Base-by-base conservation (phyloP, 2,113 vertebrate species). In the Coracopsis vasa region DNA sequence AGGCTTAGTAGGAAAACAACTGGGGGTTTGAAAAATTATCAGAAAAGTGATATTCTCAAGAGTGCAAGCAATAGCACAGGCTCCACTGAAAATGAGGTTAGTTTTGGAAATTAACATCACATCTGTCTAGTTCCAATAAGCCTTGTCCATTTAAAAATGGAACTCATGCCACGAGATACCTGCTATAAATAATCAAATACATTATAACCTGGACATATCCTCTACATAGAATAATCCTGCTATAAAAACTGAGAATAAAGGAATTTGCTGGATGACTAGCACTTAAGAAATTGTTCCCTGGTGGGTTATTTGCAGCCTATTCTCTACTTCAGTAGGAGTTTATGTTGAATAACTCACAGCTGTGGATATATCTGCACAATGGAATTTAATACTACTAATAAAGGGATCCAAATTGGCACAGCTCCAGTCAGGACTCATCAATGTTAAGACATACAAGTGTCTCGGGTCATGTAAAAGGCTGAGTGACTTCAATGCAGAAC, bases 211-310 rank as follows among this genome's bases (percentile, higher is more conserved):
- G 86, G 92, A 88, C 80, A 89, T 82, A 79, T 86, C 87, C 80
- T 92, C 88, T 87, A 73, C 86, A 77, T 90, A 6, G 61, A 94
- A 69, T 95, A 96, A 95, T 90, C 85, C 82, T 75, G 39, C 95
- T 93, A 90, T 95, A 96, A 97, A 96, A 97, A 93, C 74, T 48
- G 90, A 93, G 96, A 96, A 95, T 92, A 96, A 95, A 97, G 74
- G 92, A 95, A 95, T 94, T 95, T 96, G 66, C 92, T 95, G 94
- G 91, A 96, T 97, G 90, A 96, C 73, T 97, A 95, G 86, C 83
- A 95, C 88, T 95, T 96, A 95, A 95, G 82, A 92, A 94, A 97
- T 92, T 94, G 87, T 82, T 95, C 94, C 95, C 91, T 45, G 33
- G 70, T 96, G 96, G 62, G 90, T 95, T 95, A 95, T 97, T 97